phyloP scores from a whole-genome alignment of 2,113 vertebrate genomes.

The Poicephalus meyeri region DNA sequence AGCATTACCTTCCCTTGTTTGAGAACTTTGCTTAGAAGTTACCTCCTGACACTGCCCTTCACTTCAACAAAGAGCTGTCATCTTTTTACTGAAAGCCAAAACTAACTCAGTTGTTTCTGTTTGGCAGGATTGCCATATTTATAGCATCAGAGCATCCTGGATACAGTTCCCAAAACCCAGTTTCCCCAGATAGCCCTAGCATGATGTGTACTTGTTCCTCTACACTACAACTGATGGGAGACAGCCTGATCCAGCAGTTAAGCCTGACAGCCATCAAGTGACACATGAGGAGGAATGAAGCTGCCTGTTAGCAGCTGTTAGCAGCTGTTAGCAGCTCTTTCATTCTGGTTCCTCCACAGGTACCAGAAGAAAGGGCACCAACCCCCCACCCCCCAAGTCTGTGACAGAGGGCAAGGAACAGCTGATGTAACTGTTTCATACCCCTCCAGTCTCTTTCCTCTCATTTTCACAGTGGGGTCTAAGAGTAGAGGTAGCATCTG shows the following conservation, averaged over 20 bases:
- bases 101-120: background rate
- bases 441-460: background rate
- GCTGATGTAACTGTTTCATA: background rate
- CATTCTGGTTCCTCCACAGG: background rate
- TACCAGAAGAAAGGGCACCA: background rate
- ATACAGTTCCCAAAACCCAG: background rate
- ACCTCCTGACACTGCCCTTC: background rate
- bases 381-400: rapidly evolving
- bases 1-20: background rate
- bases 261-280: background rate
- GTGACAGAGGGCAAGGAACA: background rate
- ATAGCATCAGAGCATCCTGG: background rate
- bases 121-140: background rate
- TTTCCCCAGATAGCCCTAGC: background rate
- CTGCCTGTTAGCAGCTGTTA: rapidly evolving
- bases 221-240: background rate
- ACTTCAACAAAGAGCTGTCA: background rate
- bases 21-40: background rate
- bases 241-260: background rate
- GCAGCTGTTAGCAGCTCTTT: no score
- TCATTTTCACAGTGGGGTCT: background rate
- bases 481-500: background rate
- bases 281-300: background rate
- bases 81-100: background rate
- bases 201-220: background rate